These are phyloP conservation scores for Agrotis segetum DNA, from an alignment of 2,888 invertebrate species.

Conservation along the genomic window DNA sequence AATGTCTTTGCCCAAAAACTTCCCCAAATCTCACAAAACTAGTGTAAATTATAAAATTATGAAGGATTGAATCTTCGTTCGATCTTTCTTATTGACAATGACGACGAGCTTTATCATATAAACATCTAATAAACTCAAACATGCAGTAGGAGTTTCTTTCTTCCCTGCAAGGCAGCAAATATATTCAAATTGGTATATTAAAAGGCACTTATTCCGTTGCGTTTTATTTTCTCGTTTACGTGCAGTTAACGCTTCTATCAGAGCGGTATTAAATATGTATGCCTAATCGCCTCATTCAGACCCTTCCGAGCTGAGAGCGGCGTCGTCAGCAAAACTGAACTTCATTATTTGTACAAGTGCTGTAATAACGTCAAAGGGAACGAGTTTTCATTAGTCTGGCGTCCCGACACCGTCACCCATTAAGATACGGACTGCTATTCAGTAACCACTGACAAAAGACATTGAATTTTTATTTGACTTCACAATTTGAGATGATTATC, in stretches of 20 bases:
- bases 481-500: conserved; percentile 53
- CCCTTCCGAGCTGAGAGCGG: conserved; percentile 31
- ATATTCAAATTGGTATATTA: conserved; percentile 48
- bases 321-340: conserved; percentile 49
- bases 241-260: conserved; percentile 53
- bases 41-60: background rate
- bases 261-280: conserved; percentile 58
- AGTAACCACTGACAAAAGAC: conserved; percentile 49
- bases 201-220: conserved; percentile 44
- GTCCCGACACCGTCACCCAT: conserved; percentile 35
- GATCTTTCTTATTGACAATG: background rate
- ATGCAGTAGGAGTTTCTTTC: background rate
- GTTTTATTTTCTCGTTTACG: conserved; percentile 55
- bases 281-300: conserved; percentile 38
- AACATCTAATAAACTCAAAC: conserved; percentile 10
- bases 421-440: conserved; percentile 43
- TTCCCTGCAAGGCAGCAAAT: conserved; percentile 11
- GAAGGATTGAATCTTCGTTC: background rate
- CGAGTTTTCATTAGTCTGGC: conserved; percentile 65
- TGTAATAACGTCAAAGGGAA: conserved; percentile 63
- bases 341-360: conserved; percentile 64
- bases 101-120: background rate
- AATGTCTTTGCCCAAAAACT: background rate
- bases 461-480: conserved; percentile 57
- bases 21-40: background rate